Evolutionary conservation across 2,888 invertebrate species (phyloP), one percentile per base, ranked within the genome.

Genomic region (Cyclophora punctaria): DNA sequence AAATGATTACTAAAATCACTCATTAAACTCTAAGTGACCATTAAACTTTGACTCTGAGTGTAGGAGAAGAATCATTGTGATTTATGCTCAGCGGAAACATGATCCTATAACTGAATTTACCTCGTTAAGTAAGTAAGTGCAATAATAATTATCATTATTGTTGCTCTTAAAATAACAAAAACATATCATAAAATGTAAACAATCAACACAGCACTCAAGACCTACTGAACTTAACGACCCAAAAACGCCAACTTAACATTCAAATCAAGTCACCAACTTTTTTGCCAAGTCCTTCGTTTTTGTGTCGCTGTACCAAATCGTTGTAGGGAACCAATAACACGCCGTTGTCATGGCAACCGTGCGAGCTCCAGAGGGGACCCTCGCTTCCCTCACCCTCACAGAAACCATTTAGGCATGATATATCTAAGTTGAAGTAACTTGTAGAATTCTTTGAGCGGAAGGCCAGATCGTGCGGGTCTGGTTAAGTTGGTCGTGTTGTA

Each of bases 251-350:
- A 45, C 48, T 48, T 42, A 48, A 50, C 50, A 52, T 50, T 49
- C 45, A 48, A 55, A 47, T 37, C 37, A 5, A 37, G 37, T 37
- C 37, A 37, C 5, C 44, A 48, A 48, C 47, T 49, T 46, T 35
- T 40, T 50, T 51, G 51, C 46, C 34, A 48, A 41, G 53, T 56
- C 57, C 58, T 48, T 41, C 52, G 47, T 48, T 34, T 49, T 7
- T 48, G 46, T 45, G 51, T 49, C 47, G 48, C 35, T 43, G 20
- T 45, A 47, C 50, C 48, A 69, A 71, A 72, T 71, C 72, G 69
- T 78, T 70, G 78, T 73, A 74, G 83, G 84, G 86, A 81, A 83
- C 80, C 80, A 83, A 83, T 80, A 86, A 77, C 79, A 85, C 72
- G 75, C 76, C 60, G 87, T 88, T 72, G 72, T 62, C 76, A 84